Evolutionary conservation across 2,113 vertebrate genomes (phyloP).

Genomic region (Cavia porcellus): DNA sequence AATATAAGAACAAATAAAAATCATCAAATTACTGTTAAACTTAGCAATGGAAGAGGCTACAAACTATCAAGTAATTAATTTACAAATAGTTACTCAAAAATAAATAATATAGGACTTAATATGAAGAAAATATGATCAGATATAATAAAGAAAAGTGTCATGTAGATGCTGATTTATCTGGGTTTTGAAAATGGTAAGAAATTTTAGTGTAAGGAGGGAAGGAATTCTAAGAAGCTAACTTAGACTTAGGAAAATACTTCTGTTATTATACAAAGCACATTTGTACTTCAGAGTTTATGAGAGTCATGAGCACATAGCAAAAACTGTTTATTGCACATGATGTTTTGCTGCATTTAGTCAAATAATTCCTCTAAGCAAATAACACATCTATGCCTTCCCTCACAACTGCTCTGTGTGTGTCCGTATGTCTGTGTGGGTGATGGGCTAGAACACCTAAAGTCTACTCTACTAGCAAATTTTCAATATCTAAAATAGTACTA

Average conservation of each 20-base stretch:
- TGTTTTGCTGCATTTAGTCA: not conserved
- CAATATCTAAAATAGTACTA: not conserved
- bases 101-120: not conserved
- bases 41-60: not conserved
- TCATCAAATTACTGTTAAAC: conserved; percentile 42
- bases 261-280: not conserved
- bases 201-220: not conserved
- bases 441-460: not conserved
- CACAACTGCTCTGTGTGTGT: not conserved
- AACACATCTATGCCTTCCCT: not conserved
- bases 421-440: too few relatives aligned
- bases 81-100: conserved; percentile 52
- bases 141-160: conserved; percentile 7
- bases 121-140: not conserved
- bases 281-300: not conserved
- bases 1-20: conserved; percentile 22
- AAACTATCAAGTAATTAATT: conserved; percentile 24
- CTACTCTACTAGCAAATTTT: not conserved
- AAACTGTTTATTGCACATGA: not conserved
- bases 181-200: conserved; percentile 16
- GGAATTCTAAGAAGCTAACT: not conserved
- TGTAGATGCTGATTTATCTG: not conserved
- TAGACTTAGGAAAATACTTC: not conserved
- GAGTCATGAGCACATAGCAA: not conserved
- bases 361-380: not conserved